Evolutionary conservation across 2,797 vertebrate species (phyloP).

Genomic region (Trachurus trachurus): DNA sequence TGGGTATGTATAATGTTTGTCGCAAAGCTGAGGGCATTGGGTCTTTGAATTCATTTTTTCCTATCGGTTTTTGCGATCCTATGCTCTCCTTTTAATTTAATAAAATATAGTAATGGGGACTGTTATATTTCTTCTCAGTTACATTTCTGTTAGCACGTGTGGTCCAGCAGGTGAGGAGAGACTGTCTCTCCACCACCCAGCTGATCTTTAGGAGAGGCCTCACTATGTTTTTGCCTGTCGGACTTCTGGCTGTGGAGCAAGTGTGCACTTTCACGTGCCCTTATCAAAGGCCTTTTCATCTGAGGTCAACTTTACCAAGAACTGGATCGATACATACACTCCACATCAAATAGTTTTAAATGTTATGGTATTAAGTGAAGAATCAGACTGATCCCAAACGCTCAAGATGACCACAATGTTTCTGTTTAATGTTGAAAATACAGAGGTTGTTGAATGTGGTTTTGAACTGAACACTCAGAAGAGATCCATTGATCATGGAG

Average conservation of each 20-base stretch:
- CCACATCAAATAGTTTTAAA: slow-evolving; percentile 41
- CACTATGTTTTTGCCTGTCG: slow-evolving; percentile 67
- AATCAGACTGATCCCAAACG: slow-evolving; percentile 13
- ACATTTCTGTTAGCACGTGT: slow-evolving; percentile 44
- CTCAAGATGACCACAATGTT: slow-evolving; percentile 1
- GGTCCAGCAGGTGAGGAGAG: slow-evolving; percentile 14
- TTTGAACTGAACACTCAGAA: neutral
- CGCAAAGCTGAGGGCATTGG: slow-evolving; percentile 87
- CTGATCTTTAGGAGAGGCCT: slow-evolving; percentile 83
- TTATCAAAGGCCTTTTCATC: slow-evolving; percentile 57
- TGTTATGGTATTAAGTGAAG: slow-evolving; percentile 22
- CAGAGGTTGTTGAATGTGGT: neutral
- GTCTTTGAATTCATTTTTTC: slow-evolving; percentile 72
- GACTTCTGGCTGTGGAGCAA: slow-evolving; percentile 80
- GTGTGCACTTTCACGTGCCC: slow-evolving; percentile 80
- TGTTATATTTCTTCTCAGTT: slow-evolving; percentile 43
- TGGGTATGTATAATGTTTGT: slow-evolving; percentile 91
- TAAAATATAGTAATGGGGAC: neutral
- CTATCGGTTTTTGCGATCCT: neutral
- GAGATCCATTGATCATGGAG: neutral
- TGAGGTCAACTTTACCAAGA: slow-evolving; percentile 54
- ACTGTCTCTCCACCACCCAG: slow-evolving; percentile 62
- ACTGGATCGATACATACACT: slow-evolving; percentile 61
- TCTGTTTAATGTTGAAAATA: slow-evolving; percentile 35
- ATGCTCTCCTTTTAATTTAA: neutral